Evolutionary conservation across 2,797 vertebrate species (phyloP), one percentile per base, ranked within the genome.

Genomic region (Protosalanx chinensis): DNA sequence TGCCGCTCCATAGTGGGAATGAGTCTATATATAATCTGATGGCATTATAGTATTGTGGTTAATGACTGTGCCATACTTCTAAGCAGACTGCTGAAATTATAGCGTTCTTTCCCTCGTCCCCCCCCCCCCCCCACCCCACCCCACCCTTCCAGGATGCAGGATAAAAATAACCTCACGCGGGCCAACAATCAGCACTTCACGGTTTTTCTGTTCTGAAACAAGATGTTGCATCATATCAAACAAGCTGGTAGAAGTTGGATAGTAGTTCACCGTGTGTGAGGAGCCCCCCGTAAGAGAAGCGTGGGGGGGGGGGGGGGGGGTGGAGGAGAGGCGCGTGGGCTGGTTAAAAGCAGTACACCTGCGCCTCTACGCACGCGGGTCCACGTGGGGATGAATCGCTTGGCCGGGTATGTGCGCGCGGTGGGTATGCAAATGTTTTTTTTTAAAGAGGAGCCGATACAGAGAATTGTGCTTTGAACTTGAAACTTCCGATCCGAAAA

Each of bases 301-400:
- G 51, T 53, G 7, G 15, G 15, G 15, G 51, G 64, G 81, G 68
- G 30, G 35, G 66, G 72, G 7, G 15, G 15, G 15, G 51, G 64
- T 82, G 68, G 30, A 41, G 66, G 72, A 71, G 71, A 76, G 72
- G 73, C 12, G 72, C 56, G 76, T 80, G 82, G 82, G 82, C 83
- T 79, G 64, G 27, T 64, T 68, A 59, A 46, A 66, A 49, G 71
- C 61, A 72, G 66, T 76, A 68, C 79, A 81, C 79, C 79, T 81
- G 76, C 72, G 74, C 75, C 69, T 79, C 78, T 61, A 68, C 33
- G 27, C 71, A 60, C 75, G 56, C 41, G 15, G 23, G 74, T 77
- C 82, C 76, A 84, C 64, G 73, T 63, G 29, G 76, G 70, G 71
- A 37, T 56, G 73, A 82, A 59, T 72, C 63, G 62, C 37, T 63